Base-by-base conservation (phyloP, 2,797 vertebrate genomes). In the Spatula versicolor region DNA sequence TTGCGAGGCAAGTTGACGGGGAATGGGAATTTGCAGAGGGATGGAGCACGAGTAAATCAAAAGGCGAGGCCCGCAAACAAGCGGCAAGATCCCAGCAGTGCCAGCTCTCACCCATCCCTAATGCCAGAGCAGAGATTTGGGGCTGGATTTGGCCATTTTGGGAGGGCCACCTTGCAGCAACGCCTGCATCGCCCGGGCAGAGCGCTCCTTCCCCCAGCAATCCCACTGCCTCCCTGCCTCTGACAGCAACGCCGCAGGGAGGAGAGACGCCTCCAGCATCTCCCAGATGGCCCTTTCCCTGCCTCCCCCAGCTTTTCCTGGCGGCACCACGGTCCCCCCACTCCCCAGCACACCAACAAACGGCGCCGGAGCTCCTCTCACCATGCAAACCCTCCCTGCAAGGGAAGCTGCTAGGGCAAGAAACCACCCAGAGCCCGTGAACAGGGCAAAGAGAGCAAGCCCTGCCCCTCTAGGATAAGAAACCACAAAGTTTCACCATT, bases 1-100 rank as follows among this genome's bases (percentile, higher is more conserved):
- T 96, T 88, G 96, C 96, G 73, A 97, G 96, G 96, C 81, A 55
- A 95, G 93, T 85, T 91, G 96, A 26, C 20, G 63, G 96, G 90
- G 95, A 97, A 91, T 2, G 83, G 92, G 96, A 78, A 94, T 96
- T 85, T 96, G 96, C 67, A 64, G 59, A 45, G 88, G 7, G 62
- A 80, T n/a, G 41, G 88, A 48, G 35, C 0, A 0, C 67, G 13
- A 26, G 19, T 26, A 73, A 88, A 92, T 35, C 45, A 0, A 72
- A 66, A 88, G 54, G 45, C 33, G 13, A 71, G 66, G 68, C 76
- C 81, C 73, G 2, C 73, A 82, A 63, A 25, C 2, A 13, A 92
- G 60, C 12, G 63, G 41, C 14, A 50, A 35, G 39, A 22, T 8
- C 19, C 28, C 0, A 2, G 50, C 13, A 23, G 19, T 0, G 18